Conservation (phyloP, 2,888 invertebrate genomes). For the Saturnia japonica region DNA sequence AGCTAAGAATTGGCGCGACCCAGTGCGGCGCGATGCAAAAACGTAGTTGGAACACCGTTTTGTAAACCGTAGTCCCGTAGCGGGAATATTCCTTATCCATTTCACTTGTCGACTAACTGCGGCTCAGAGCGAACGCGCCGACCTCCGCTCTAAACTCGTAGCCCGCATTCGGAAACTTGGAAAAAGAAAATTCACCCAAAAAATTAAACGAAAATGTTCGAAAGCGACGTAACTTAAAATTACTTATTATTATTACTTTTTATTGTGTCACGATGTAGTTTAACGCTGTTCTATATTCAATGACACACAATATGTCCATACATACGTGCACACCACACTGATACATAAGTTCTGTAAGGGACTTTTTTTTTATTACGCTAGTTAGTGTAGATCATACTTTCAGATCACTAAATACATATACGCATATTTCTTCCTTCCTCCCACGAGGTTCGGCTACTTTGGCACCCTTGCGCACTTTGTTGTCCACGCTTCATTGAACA, state of each 20-base stretch:
- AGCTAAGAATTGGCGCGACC: conserved; percentile 39
- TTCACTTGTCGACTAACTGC: conserved; percentile 62
- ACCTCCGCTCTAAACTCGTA: conserved; percentile 29
- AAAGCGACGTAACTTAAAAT: conserved; percentile 51
- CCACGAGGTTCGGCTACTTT: too few species aligned
- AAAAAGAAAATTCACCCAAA: conserved; percentile 33
- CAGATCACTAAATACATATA: too few species aligned
- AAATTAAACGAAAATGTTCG: conserved; percentile 54
- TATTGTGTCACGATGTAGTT: conserved; percentile 1
- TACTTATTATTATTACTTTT: too few species aligned
- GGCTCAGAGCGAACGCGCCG: conserved; percentile 54
- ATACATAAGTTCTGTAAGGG: too few species aligned
- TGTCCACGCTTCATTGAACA: too few species aligned
- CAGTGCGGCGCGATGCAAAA: conserved; percentile 39
- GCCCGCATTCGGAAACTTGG: conserved; percentile 39
- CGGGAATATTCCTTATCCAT: conserved; percentile 53
- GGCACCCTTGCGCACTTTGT: too few species aligned
- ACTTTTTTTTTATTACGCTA: too few species aligned
- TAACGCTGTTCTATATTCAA: background rate
- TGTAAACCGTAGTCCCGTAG: conserved; percentile 34
- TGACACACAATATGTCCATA: too few species aligned
- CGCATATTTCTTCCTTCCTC: too few species aligned
- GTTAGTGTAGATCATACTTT: too few species aligned
- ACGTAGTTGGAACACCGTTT: conserved; percentile 45
- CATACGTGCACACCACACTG: too few species aligned